Base-by-base conservation (phyloP, 2,797 vertebrate genomes). In the Sphenodon punctatus region DNA sequence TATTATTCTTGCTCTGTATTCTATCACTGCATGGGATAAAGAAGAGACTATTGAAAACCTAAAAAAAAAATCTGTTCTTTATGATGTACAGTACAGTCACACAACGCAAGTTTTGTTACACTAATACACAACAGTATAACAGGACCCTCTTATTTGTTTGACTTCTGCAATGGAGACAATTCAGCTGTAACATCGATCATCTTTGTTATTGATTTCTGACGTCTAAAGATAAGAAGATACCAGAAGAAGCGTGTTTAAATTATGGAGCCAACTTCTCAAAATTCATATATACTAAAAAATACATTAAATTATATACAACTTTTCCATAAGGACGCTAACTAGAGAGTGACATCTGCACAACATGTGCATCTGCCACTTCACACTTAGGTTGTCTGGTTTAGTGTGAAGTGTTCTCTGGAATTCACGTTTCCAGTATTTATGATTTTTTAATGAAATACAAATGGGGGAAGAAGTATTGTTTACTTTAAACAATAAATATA, bases 361-460 rank as follows among this genome's bases (percentile, higher is more conserved):
- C 91, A 93, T 36, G 77, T 92, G 87, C 77, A 77, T 87, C 77
- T 87, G 61, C 75, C 72, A 75, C 63, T 87, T 91, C 85, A 90
- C 85, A 88, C 87, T 88, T 68, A 11, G 73, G 64, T 70, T 85
- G 86, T 78, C 83, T 91, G 81, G 67, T 81, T 90, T 88, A 89
- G 82, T 87, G 87, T 89, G 85, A 63, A 90, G 77, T 84, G 89
- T 67, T 91, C 83, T 89, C 87, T 92, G 91, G 85, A 90, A 79
- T 73, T 76, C 75, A 82, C 87, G 85, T 85, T 85, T 89, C 53
- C 20, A 10, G 10, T 69, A 58, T 90, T 88, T 85, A 55, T 75
- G 51, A 78, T 85, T 86, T 67, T 78, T 56, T 74, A 82, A 75
- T 38, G 72, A 84, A 82, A 80, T 23, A 76, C n/a, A 84, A 91